Evolutionary conservation across 2,888 invertebrate genomes (phyloP).

Genomic region (Leptopilina drosophilae): DNA sequence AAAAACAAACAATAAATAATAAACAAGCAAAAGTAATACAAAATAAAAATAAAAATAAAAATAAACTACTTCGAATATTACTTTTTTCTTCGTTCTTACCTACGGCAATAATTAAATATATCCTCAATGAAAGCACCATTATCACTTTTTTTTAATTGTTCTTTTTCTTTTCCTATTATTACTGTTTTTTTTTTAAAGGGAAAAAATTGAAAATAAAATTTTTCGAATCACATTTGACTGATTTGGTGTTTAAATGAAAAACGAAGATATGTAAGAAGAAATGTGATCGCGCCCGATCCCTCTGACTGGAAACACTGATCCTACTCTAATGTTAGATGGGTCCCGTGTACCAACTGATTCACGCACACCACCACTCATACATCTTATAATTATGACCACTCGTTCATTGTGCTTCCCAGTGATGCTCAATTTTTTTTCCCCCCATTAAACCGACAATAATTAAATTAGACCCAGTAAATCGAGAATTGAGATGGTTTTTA

Average conservation of each 20-base stretch:
- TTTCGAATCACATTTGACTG: constrained; percentile 39
- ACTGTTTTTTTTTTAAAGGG: not conserved
- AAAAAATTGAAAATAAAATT: constrained; percentile 19
- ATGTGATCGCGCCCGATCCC: constrained; percentile 57
- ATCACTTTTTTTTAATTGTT: not conserved
- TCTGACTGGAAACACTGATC: constrained; percentile 68
- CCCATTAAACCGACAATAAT: constrained; percentile 34
- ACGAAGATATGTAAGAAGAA: constrained; percentile 22
- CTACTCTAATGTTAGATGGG: constrained; percentile 58
- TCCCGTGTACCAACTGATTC: constrained; percentile 59
- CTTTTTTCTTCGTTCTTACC: not conserved
- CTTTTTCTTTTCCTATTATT: no score
- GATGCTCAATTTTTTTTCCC: constrained; percentile 59
- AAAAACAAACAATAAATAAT: no score
- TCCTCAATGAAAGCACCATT: constrained; percentile 42
- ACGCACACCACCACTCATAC: constrained; percentile 53
- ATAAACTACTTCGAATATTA: not conserved
- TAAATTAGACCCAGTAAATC: not conserved
- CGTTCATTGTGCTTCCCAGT: constrained; percentile 59
- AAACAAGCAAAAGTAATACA: no score
- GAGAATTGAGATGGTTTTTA: not conserved
- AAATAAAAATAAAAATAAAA: not conserved
- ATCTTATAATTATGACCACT: constrained; percentile 62
- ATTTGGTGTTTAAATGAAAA: not conserved
- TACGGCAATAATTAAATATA: constrained; percentile 20